These are phyloP conservation scores for Sussaba pulchella DNA, from an alignment of 2,888 invertebrate species.

Conservation along the genomic window DNA sequence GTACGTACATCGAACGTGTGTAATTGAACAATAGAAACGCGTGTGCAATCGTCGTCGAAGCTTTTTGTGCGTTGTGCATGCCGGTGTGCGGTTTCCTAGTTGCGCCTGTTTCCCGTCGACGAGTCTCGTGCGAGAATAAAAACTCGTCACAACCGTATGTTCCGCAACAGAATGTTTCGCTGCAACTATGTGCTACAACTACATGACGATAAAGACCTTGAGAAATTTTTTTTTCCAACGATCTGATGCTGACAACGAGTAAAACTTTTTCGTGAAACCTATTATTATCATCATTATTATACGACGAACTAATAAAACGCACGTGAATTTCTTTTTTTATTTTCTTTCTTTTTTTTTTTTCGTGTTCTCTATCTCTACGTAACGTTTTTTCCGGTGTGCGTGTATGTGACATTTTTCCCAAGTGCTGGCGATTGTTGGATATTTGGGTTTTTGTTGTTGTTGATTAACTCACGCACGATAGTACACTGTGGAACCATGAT, in stretches of 20 bases:
- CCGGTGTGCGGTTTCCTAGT: slow-evolving; percentile 6
- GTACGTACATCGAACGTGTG: slow-evolving; percentile 4
- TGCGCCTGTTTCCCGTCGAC: too few species aligned
- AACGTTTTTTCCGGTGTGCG: slow-evolving; percentile 12
- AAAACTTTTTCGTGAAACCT: slow-evolving; percentile 44
- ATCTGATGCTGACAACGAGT: slow-evolving; percentile 41
- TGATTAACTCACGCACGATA: slow-evolving; percentile 41
- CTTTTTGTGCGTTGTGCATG: slow-evolving; percentile 15
- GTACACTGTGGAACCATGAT: slow-evolving; percentile 76
- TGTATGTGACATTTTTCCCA: not conserved
- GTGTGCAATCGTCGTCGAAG: slow-evolving; percentile 40
- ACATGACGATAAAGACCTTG: slow-evolving; percentile 60
- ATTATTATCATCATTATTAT: slow-evolving; percentile 26
- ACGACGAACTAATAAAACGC: slow-evolving; percentile 46
- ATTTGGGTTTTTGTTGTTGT: slow-evolving; percentile 34
- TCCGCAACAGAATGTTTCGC: slow-evolving; percentile 65
- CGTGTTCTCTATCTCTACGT: slow-evolving; percentile 15
- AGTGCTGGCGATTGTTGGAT: slow-evolving; percentile 31
- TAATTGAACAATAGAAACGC: slow-evolving; percentile 45
- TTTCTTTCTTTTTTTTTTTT: not conserved
- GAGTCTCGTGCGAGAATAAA: too few species aligned
- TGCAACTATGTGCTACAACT: slow-evolving; percentile 56
- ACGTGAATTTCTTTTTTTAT: slow-evolving; percentile 29
- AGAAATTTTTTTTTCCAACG: slow-evolving; percentile 48
- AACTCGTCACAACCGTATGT: slow-evolving; percentile 59